These are phyloP conservation scores for Pluvianellus socialis DNA, from an alignment of 2,113 vertebrate genomes.

Conservation along the genomic window DNA sequence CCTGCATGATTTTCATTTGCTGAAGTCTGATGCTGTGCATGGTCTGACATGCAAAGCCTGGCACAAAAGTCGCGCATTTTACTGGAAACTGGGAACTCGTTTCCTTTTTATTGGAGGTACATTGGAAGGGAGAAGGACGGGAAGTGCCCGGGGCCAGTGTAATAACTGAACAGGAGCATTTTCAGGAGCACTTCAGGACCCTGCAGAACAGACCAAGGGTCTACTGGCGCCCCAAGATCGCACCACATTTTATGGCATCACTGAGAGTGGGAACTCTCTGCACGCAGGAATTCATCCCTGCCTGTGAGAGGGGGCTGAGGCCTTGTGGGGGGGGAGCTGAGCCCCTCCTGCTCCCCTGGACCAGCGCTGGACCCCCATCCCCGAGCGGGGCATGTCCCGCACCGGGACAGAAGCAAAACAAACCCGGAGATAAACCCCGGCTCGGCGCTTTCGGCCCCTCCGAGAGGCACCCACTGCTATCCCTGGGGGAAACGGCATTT, in stretches of 20 bases:
- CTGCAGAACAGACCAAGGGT: not conserved
- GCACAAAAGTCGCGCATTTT: not conserved
- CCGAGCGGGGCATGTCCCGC: not conserved
- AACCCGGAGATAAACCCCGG: not conserved
- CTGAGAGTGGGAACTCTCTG: rapidly evolving
- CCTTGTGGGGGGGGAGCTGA: not conserved
- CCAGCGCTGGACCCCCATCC: not conserved
- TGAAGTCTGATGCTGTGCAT: not conserved
- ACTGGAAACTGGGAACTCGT: slow-evolving; percentile 10
- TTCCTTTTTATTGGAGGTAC: not conserved
- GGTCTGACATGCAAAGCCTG: slow-evolving; percentile 5
- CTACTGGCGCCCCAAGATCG: not conserved
- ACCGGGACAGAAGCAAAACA: not conserved
- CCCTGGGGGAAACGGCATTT: not conserved
- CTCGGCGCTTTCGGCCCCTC: not conserved
- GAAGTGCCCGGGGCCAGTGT: not conserved
- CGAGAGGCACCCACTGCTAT: not conserved
- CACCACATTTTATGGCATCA: rapidly evolving
- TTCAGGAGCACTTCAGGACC: not conserved
- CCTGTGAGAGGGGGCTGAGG: rapidly evolving
- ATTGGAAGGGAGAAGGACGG: not conserved
- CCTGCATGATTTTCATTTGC: not conserved
- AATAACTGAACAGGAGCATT: not conserved
- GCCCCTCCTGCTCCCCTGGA: not conserved
- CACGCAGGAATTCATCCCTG: not conserved